Conservation (phyloP, 2,113 vertebrate genomes). For the Xiphias gladius region DNA sequence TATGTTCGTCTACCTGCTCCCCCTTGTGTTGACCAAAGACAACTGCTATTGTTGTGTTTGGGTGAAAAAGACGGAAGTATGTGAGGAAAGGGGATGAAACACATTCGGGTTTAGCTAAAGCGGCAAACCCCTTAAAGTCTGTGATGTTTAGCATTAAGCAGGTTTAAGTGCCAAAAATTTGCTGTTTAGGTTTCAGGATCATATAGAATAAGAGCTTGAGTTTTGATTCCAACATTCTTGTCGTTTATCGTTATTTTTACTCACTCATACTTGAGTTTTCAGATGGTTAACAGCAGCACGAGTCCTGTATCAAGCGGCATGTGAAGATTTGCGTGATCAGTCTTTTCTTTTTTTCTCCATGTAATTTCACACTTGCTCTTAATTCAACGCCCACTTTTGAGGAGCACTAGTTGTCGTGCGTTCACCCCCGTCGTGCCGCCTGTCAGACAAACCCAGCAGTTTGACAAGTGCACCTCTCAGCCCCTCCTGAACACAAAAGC, state of each 20-base stretch:
- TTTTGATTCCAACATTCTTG: constrained; percentile 19
- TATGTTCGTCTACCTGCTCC: constrained; percentile 37
- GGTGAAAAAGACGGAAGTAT: too few species aligned
- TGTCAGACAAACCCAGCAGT: constrained; percentile 53
- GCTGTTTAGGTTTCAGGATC: background rate
- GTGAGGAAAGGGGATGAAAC: background rate
- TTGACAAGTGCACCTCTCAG: constrained; percentile 62
- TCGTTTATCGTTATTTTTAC: constrained; percentile 18
- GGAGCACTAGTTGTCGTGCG: constrained; percentile 13
- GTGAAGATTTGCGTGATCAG: constrained; percentile 12
- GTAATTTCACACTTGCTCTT: constrained; percentile 53
- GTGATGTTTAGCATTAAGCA: background rate
- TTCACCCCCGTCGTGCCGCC: constrained; percentile 32
- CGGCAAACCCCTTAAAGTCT: background rate
- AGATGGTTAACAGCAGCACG: constrained; percentile 45
- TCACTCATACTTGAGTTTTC: constrained; percentile 19
- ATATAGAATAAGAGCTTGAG: background rate
- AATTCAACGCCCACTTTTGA: constrained; percentile 21
- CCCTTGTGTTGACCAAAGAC: constrained; percentile 20
- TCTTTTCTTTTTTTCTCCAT: background rate
- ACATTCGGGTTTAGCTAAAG: background rate
- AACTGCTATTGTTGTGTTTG: background rate
- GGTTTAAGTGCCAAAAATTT: constrained; percentile 2
- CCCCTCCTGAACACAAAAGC: constrained; percentile 62
- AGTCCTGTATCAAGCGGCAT: background rate